Evolutionary conservation across 2,888 invertebrate genomes (phyloP), one percentile per base, ranked within the genome.

Genomic region (Drosophila maculinotata): DNA sequence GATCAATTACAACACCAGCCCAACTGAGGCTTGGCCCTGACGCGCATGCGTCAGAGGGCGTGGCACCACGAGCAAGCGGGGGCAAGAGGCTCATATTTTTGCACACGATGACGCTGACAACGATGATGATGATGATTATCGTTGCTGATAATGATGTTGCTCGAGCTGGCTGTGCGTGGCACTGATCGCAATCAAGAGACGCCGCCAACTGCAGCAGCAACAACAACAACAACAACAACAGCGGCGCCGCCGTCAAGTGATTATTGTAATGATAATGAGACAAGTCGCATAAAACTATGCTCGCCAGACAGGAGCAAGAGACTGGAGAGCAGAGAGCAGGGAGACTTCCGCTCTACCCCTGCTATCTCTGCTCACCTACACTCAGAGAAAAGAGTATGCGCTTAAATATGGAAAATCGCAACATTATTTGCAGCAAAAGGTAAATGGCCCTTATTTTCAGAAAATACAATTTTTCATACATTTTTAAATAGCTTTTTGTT

Each of bases 241-340:
- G 38, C 39, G 48, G 54, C 63, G 51, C 62, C 63, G 75, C 67
- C 74, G 67, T 62, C 76, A 77, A 71, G 80, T 79, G 75, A 79
- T 84, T 86, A 76, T 79, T 80, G 78, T 80, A 82, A 87, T 82
- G 85, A 86, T 87, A 86, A 84, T 84, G 78, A 80, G 87, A 75
- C 76, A 76, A 76, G 54, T 42, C 58, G 68, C 48, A 54, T 69
- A 60, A 63, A 60, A 51, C 68, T 60, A 69, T 59, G 59, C 63
- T 3, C 58, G 53, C 33, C 38, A 10, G 36, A 25, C 36, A 17
- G 44, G 33, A 10, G 10, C 2, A 4, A 1, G 10, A 10, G 10
- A 10, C 20, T 20, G 20, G 17, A 4, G 36, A 17, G 1, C 20
- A 36, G 10, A 36, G 36, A 17, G 10, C 20, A 36, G 15, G 9